Base-by-base conservation (phyloP, 1,140 invertebrate species). In the Tachypleus tridentatus region DNA sequence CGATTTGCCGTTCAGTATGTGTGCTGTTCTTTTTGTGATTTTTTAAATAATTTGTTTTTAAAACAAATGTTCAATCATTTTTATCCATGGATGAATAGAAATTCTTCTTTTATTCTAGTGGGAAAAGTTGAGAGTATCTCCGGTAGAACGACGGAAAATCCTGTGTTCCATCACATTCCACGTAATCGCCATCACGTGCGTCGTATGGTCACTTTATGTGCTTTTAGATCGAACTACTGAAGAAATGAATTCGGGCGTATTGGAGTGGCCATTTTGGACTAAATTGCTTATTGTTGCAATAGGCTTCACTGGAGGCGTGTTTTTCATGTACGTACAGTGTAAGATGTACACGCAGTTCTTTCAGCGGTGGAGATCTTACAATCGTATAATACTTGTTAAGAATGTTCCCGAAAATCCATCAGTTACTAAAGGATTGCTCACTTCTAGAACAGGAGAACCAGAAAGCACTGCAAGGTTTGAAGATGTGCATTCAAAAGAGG, bases 251-350 rank as follows among this genome's bases (percentile, higher is more conserved):
- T 81, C 67, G 48, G 80, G 79, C 4, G 76, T 76, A 75, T 74
- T 87, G 79, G 91, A 93, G 70, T 97, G 94, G 94, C 91, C 93
- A 50, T 97, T 97, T 76, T 97, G 93, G 93, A 96, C 92, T 64
- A 97, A 97, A 79, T 78, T 97, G 65, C 89, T 96, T 61, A 65
- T 72, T 53, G 91, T 97, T 11, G 91, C 91, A 51, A 93, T 97
- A 62, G 93, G 93, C 57, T 92, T 95, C 73, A 93, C 91, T n/a
- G 93, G 93, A 49, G 92, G 92, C 50, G 83, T 93, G 61, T 91
- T 96, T 56, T 97, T 96, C 76, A 95, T 97, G 90, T 96, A 95
- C 74, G 93, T 96, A 68, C 93, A 97, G 77, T 94, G 92, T 76
- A 90, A 91, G 75, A 88, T 93, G 79, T 97, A 97, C 78, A 81